Base-by-base conservation (phyloP, 2,888 invertebrate genomes). In the Caenorhabditis wallacei region DNA sequence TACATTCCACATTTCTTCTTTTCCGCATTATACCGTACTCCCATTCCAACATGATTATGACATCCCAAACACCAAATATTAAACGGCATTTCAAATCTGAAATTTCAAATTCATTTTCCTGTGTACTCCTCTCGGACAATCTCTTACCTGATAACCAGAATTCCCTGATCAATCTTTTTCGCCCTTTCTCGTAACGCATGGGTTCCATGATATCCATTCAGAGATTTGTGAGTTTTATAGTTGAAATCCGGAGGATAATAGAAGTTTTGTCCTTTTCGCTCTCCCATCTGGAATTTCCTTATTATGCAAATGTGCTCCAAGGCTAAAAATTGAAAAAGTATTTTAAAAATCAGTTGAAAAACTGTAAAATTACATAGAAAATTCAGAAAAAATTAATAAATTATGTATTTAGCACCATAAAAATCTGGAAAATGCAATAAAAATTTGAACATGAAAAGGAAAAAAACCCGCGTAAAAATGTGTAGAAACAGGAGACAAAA, bases 41-140 rank as follows among this genome's bases (percentile, higher is more conserved):
- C 98, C 98, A 98, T 99, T 37, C 98, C 99, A 75, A 99, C 97
- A 92, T 98, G 99, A 93, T 97, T 98, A 85, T 95, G 95, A 92
- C 99, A 99, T 70, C 98, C 98, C 48, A 96, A 96, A 89, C 99
- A 99, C 99, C 99, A 99, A 89, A 99, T 98, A 93, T 99, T 99
- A 92, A 97, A 99, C 0, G 99, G 99, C 98, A 99, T 97, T 93
- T 99, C 99, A 94, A 99, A 99, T 59, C 94, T 94, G 84, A 16
- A 90, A 72, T 51, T 51, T n/a, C 10, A 26, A 54, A n/a, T 22
- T 5, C 30, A 20, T 35, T 61, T 35, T 18, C 24, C 22, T 43
- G 79, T 10, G 16, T 64, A 18, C 18, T 18, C 13, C 18, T 4
- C 4, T 18, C 46, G 18, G 46, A 18, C 8, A 2, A 18, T 18